Conservation (phyloP, 2,797 vertebrate genomes). For the Euthynnus affinis region DNA sequence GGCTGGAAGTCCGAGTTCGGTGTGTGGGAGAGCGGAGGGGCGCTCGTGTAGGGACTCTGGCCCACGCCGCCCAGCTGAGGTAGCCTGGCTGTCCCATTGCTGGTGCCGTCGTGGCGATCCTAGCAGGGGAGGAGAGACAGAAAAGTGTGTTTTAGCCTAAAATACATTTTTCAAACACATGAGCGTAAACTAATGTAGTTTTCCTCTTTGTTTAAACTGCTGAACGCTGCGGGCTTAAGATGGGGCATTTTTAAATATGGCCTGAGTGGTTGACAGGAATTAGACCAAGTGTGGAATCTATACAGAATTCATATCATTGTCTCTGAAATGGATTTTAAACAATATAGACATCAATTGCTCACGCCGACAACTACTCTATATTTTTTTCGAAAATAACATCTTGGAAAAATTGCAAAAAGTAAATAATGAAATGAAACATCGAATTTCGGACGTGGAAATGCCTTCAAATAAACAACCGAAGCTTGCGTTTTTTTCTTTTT, state of each 20-base stretch:
- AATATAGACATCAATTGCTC: background rate
- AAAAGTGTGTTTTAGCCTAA: constrained; percentile 21
- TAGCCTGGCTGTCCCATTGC: constrained; percentile 96
- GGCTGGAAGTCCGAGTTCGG: constrained; percentile 98
- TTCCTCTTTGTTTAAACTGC: constrained; percentile 21
- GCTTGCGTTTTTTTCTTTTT: background rate
- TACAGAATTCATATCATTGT: constrained; percentile 31
- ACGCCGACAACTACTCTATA: background rate
- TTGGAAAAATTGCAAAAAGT: constrained; percentile 3
- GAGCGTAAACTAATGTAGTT: background rate
- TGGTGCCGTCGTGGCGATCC: constrained; percentile 97
- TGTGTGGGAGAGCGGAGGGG: constrained; percentile 96
- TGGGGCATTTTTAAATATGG: constrained; percentile 46
- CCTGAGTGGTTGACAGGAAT: constrained; percentile 57
- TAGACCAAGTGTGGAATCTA: constrained; percentile 41
- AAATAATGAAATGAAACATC: constrained; percentile 30
- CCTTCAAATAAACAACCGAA: constrained; percentile 25
- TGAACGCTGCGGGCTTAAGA: constrained; percentile 37
- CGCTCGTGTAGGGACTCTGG: constrained; percentile 96
- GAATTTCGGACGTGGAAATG: constrained; percentile 42
- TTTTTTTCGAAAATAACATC: background rate
- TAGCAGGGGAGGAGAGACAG: constrained; percentile 60
- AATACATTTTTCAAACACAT: constrained; percentile 10
- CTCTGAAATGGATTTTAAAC: background rate
- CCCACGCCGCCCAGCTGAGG: constrained; percentile 97